phyloP scores from a whole-genome alignment of 2,113 vertebrate genomes.

The Malaclemys terrapin region DNA sequence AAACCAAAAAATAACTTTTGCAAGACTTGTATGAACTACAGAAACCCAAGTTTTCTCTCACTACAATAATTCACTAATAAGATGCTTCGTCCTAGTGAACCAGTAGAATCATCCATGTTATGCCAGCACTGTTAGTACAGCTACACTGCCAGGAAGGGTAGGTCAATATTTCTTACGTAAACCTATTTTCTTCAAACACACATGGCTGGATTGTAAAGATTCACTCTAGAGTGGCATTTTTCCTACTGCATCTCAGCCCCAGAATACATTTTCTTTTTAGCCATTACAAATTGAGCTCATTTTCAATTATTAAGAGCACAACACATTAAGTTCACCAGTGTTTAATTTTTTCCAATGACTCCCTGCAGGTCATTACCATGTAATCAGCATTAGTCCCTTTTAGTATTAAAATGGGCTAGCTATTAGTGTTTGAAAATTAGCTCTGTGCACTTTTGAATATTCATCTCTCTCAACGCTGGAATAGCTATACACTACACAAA shows the following conservation, averaged over 20 bases:
- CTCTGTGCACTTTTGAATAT: neutral
- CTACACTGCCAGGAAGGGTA: neutral
- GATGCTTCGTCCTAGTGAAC: neutral
- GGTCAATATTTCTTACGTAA: neutral
- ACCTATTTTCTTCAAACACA: fast-evolving
- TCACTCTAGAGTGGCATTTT: neutral
- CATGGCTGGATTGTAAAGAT: fast-evolving
- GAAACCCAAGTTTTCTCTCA: fast-evolving
- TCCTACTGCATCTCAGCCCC: neutral
- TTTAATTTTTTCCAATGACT: neutral
- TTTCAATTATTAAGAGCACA: neutral
- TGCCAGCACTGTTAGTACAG: neutral
- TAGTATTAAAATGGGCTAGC: fast-evolving
- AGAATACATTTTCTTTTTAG: neutral
- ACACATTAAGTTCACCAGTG: neutral
- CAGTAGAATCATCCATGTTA: fast-evolving
- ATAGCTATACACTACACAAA: fast-evolving
- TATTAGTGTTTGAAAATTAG: neutral
- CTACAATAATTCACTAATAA: neutral
- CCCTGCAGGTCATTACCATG: conserved; percentile 23
- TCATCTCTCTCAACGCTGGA: neutral
- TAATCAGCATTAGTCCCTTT: conserved; percentile 3
- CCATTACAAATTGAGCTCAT: conserved; percentile 2
- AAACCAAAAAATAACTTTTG: neutral
- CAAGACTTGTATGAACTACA: neutral